Base-by-base conservation (phyloP, 2,113 vertebrate genomes). In the Chiloscyllium plagiosum region DNA sequence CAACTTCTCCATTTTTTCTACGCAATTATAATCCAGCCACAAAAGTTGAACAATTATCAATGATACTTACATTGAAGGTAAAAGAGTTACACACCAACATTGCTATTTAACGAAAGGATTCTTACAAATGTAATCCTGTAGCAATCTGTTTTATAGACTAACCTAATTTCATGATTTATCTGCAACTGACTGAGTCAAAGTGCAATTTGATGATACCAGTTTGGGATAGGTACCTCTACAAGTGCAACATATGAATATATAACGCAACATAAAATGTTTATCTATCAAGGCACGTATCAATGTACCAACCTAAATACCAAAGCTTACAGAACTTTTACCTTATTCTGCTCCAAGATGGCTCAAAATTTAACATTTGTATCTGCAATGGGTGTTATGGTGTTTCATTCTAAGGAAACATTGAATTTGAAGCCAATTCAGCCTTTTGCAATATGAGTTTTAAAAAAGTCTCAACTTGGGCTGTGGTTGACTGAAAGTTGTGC, bases 81-180 rank as follows among this genome's bases (percentile, higher is more conserved):
- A 93, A 95, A 95, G 68, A 22, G 69, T 52, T 76, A 72, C 94
- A 95, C 19, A 90, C 42, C 33, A 72, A 52, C 19, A 72, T 47
- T 72, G 69, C 94, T 72, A 95, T 17, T 90, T 90, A 95, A 72
- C 22, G 70, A 95, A 95, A 95, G 13, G 69, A 95, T 95, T 95
- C 68, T 94, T 94, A 94, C 65, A 12, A 94, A 94, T 72, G 29
- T 47, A 68, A 94, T 72, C 87, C 42, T 95, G 93, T 68, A 95
- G 93, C 72, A 95, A 72, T 95, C 52, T 95, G 37, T 95, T 33
- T 72, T 95, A 95, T 72, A 72, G 72, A 72, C 93, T 95, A 95
- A 72, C 68, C 24, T 72, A 42, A 94, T 94, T 93, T 93, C 90
- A 93, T 93, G 90, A 93, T 93, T 93, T 66, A 94, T 69, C 66